phyloP scores from a whole-genome alignment of 2,113 vertebrate species.

The Psettodes erumei region DNA sequence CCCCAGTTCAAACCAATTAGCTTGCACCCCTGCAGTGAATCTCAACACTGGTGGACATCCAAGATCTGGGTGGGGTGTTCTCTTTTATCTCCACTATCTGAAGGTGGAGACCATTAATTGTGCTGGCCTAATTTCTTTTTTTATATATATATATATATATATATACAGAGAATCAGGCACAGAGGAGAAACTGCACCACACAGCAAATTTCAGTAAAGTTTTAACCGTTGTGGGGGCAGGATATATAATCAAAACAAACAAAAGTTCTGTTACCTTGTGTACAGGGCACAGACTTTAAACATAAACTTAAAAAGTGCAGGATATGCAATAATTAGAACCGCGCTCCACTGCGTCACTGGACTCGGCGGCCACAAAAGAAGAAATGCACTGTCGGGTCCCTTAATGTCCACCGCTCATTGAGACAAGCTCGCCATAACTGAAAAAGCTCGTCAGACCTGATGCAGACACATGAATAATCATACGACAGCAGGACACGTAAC shows the following conservation, averaged over 20 bases:
- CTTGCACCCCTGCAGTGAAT: not conserved
- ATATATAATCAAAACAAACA: constrained; percentile 13
- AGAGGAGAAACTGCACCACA: constrained; percentile 3
- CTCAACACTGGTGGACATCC: constrained; percentile 17
- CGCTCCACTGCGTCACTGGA: too few species aligned
- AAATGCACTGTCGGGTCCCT: not conserved
- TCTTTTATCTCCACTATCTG: constrained; percentile 6
- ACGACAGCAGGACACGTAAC: not conserved
- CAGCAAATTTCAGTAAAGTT: constrained; percentile 2
- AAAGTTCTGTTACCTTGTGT: not conserved
- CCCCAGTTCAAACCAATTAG: constrained; percentile 34
- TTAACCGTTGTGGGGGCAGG: not conserved
- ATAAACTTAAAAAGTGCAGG: not conserved
- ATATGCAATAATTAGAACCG: not conserved
- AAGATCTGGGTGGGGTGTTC: constrained; percentile 35
- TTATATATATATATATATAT: too few species aligned
- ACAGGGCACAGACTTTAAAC: not conserved
- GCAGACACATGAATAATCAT: not conserved
- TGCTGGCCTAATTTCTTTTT: constrained; percentile 24
- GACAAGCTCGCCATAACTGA: not conserved
- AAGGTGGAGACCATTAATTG: constrained; percentile 13
- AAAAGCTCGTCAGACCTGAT: not conserved
- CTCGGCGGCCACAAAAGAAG: not conserved
- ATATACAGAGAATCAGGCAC: too few species aligned
- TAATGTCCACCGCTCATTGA: not conserved